These are phyloP conservation scores for Automeris io DNA, from an alignment of 2,888 invertebrate species.

Conservation along the genomic window DNA sequence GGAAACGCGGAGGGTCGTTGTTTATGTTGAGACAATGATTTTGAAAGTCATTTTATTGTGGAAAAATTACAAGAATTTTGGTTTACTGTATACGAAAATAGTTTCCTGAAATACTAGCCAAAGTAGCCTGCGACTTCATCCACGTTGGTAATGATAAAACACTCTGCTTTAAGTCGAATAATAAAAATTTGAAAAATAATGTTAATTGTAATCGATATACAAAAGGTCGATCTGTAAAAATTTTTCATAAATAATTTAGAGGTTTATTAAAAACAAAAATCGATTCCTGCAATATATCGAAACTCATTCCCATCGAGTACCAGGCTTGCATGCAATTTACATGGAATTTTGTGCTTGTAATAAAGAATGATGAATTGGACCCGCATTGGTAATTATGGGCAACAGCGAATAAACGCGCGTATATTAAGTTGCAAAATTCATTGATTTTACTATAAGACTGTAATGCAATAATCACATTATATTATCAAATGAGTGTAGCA, in stretches of 20 bases:
- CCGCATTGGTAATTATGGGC: constrained; percentile 72
- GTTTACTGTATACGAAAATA: constrained; percentile 1
- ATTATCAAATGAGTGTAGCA: too few species aligned
- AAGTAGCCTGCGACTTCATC: too few species aligned
- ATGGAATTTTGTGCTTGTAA: constrained; percentile 73
- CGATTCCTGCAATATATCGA: constrained; percentile 60
- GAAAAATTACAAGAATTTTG: constrained; percentile 43
- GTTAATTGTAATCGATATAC: not conserved
- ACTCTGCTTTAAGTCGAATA: too few species aligned
- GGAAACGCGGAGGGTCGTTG: constrained; percentile 54
- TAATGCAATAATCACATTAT: constrained; percentile 24
- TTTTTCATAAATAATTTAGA: constrained; percentile 7
- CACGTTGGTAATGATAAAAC: too few species aligned
- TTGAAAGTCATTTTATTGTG: constrained; percentile 70
- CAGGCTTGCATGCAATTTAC: constrained; percentile 68
- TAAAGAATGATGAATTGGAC: constrained; percentile 75
- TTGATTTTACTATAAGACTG: constrained; percentile 61
- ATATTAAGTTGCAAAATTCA: constrained; percentile 68
- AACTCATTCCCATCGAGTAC: constrained; percentile 54
- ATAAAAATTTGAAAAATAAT: too few species aligned
- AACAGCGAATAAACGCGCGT: constrained; percentile 56
- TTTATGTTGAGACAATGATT: constrained; percentile 68
- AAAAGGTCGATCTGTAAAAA: not conserved
- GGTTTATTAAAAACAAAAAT: constrained; percentile 31
- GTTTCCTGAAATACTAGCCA: too few species aligned